Base-by-base conservation (phyloP, 2,797 vertebrate genomes). In the Sebastes kiyomatsui region DNA sequence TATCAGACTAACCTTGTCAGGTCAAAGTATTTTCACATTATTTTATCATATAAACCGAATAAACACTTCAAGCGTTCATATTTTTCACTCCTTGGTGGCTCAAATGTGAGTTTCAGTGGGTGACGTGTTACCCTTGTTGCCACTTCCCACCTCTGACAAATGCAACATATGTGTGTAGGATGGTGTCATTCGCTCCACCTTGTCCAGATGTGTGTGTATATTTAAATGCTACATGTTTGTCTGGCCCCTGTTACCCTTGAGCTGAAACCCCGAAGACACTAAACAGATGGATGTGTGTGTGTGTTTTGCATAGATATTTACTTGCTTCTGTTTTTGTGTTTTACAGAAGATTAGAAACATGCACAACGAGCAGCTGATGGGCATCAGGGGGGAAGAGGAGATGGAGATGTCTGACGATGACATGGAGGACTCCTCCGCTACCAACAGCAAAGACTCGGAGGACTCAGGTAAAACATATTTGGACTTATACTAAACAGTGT, bases 371-470 rank as follows among this genome's bases (percentile, higher is more conserved):
- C 97, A 98, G 90, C 94, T 99, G 85, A 98, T 99, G 97, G 97
- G 97, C 79, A 98, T 98, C 92, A 96, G 97, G 16, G 93, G 97
- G 74, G 98, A 99, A 92, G 97, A 98, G 75, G 97, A 98, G 90
- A 99, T 99, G 98, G 98, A 99, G 86, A 98, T 99, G 97, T 99
- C 98, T 20, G 97, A 99, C 13, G 97, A 98, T 22, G 98, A 98
- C 93, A 97, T 97, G 93, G 97, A 97, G 87, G 96, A 97, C 75
- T 23, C 42, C 8, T 89, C 93, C 1, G 96, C 30, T 23, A 11
- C 56, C 42, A 64, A 97, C 87, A 95, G 94, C 92, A 98, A 97
- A 91, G 96, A 97, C 94, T 96, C 94, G 0, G 97, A 98, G 73
- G 97, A 92, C 77, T 90, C 89, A 58, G 92, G 93, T 94, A 86